Evolutionary conservation across 2,888 invertebrate genomes (phyloP), one percentile per base, ranked within the genome.

Genomic region (Pollenia labialis): DNA sequence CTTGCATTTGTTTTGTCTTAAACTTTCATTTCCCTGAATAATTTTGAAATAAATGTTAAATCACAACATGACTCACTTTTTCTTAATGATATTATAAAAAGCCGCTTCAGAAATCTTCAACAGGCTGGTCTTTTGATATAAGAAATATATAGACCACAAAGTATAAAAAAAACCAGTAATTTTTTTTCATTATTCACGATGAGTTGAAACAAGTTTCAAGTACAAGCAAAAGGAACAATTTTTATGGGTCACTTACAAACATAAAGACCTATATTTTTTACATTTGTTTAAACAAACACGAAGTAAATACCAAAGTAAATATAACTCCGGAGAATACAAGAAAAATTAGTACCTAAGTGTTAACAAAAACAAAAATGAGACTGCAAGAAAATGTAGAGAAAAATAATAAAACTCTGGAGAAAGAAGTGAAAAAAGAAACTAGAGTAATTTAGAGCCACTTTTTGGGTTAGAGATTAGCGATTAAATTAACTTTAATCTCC

Each of bases 281-380:
- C 16, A 18, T 52, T 14, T 44, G 18, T 58, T 14, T 32, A 14
- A 18, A n/a, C 14, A 6, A 40, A 54, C 12, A 52, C 16, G 46
- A 14, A n/a, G 8, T 8, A 54, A 16, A 18, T 64, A 44, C 16
- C 1, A 48, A 58, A 54, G 42, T 79, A 50, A 62, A 72, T 16
- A 23, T 23, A 44, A 46, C 44, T 16, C 71, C n/a, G 48, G 16
- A 18, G 50, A 64, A 60, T 16, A 42, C 23, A 46, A 66, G 14
- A 12, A 81, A 46, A 64, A 72, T 60, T 81, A 72, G 81, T 46
- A 74, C 62, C 16, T 23, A 2, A 54, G 54, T 69, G 81, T 32
- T 85, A 85, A 85, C 81, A 62, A 76, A 81, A 81, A 68, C 46
- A 50, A 75, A 68, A 81, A 68, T 60, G 44, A 16, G 2, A 16